Percentiles rank a stretch among this genome's conserved stretches.
Conservation (phyloP, 1,140 invertebrate genomes). For the Heliconius nattereri region DNA sequence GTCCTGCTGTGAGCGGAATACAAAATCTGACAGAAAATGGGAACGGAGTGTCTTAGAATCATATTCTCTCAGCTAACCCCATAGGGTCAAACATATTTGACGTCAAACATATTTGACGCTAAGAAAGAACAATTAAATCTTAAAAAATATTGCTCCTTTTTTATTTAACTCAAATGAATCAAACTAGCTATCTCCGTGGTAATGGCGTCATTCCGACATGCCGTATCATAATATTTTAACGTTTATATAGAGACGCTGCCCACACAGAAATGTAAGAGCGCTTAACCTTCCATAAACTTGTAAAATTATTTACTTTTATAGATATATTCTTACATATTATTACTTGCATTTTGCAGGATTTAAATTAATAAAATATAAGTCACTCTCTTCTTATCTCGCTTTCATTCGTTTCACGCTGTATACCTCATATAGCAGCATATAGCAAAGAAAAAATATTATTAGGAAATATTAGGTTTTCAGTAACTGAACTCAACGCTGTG, state of each 20-base stretch:
- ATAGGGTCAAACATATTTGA: too few relatives aligned
- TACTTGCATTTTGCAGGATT: background rate
- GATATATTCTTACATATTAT: background rate
- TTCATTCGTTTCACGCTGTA: background rate
- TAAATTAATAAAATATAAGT: background rate
- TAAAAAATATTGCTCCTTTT: too few relatives aligned
- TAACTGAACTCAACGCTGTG: too few relatives aligned
- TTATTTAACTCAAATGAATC: background rate
- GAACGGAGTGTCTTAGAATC: too few relatives aligned
- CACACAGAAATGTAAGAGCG: background rate
- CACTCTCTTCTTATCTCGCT: background rate
- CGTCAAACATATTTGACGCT: too few relatives aligned
- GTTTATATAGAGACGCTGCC: slow-evolving; percentile 7
- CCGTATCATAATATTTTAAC: slow-evolving; percentile 11
- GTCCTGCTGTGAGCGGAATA: too few relatives aligned
- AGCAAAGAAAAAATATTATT: too few relatives aligned
- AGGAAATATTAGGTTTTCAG: too few relatives aligned
- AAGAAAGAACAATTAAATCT: background rate
- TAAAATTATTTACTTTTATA: background rate
- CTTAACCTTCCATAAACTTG: background rate
- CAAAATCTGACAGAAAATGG: too few relatives aligned
- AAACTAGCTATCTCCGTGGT: background rate
- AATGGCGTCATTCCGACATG: background rate
- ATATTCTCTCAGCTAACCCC: too few relatives aligned
- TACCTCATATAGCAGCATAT: too few relatives aligned